Conservation (phyloP, 2,113 vertebrate genomes). For the Clarias macrocephalus region DNA sequence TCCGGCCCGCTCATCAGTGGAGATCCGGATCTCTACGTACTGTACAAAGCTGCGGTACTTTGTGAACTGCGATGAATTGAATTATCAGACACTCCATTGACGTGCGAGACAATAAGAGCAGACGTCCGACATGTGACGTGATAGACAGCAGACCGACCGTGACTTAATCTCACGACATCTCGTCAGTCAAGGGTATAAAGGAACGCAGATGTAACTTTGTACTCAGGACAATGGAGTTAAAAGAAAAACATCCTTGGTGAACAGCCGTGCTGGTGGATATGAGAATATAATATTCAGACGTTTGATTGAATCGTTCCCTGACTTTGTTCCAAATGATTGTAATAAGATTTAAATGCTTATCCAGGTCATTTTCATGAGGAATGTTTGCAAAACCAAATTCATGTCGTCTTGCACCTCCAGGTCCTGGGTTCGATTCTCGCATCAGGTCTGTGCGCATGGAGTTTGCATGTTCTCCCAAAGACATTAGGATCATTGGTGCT, state of each 20-base stretch:
- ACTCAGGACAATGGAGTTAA: background rate
- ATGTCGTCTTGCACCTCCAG: too few relatives aligned
- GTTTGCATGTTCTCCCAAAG: too few relatives aligned
- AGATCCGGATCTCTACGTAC: background rate
- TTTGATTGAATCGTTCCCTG: background rate
- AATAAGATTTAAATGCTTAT: background rate
- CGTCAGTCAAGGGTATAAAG: background rate
- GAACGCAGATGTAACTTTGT: background rate
- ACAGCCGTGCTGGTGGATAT: background rate
- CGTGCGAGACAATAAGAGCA: background rate
- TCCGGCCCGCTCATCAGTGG: background rate
- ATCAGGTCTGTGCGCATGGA: too few relatives aligned
- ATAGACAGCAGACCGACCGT: background rate
- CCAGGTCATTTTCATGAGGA: background rate
- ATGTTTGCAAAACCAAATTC: background rate
- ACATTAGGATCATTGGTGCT: too few relatives aligned
- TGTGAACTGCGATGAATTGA: background rate
- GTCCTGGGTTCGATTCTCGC: too few relatives aligned
- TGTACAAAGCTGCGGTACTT: background rate
- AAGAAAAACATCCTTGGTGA: background rate
- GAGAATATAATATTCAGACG: background rate
- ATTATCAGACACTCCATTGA: background rate
- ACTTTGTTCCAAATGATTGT: background rate
- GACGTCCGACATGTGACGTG: background rate
- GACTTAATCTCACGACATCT: background rate